Conservation (phyloP, 2,888 invertebrate species). For the Baronia brevicornis region DNA sequence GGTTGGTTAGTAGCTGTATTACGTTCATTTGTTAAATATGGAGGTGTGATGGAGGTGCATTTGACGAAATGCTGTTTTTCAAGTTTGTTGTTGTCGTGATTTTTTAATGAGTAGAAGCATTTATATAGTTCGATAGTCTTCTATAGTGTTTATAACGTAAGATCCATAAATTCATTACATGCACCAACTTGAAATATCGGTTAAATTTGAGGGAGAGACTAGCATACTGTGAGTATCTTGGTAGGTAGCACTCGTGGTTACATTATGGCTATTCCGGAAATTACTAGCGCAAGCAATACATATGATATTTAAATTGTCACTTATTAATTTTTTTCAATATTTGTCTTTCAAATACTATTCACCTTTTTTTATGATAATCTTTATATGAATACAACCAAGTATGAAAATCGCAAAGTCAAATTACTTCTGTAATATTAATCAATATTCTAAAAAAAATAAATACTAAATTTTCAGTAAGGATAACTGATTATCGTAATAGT, state of each 20-base stretch:
- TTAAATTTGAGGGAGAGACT: constrained; percentile 72
- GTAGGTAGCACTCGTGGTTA: constrained; percentile 43
- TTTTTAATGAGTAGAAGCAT: constrained; percentile 43
- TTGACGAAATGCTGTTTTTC: constrained; percentile 61
- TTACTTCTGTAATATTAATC: no score
- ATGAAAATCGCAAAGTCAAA: no score
- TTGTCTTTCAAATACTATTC: no score
- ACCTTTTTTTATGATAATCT: no score
- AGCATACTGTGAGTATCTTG: constrained; percentile 46
- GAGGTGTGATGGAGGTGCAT: constrained; percentile 65
- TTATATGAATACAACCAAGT: no score
- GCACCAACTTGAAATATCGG: constrained; percentile 32
- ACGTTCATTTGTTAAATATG: constrained; percentile 73
- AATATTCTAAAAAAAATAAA: not conserved
- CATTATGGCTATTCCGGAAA: constrained; percentile 22
- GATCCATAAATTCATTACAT: constrained; percentile 27
- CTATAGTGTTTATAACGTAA: constrained; percentile 31
- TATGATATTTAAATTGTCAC: no score
- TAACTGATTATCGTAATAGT: no score
- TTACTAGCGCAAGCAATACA: no score
- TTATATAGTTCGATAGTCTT: constrained; percentile 44
- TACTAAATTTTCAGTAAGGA: no score
- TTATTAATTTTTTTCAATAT: no score
- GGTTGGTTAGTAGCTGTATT: constrained; percentile 19
- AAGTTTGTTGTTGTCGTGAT: constrained; percentile 55